A percentile compares a stretch with the other conserved stretches of the same genome.
These are phyloP conservation scores for Tineola bisselliella DNA, from an alignment of 2,888 invertebrate genomes.

Conservation along the genomic window DNA sequence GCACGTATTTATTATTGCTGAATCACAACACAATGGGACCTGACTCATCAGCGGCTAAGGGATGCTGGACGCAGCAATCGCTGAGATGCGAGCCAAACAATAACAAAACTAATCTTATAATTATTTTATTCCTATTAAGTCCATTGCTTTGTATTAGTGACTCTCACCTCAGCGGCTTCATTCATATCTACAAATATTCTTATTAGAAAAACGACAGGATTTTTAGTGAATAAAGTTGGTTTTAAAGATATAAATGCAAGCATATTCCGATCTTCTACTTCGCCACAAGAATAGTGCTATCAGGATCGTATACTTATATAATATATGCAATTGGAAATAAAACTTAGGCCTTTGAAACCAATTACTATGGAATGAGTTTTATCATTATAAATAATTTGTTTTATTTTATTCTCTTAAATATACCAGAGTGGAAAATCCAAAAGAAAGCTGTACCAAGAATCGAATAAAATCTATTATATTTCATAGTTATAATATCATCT, in stretches of 20 bases:
- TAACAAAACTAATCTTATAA: background rate
- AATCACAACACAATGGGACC: background rate
- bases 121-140: background rate
- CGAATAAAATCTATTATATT: no score
- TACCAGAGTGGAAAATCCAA: no score
- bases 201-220: background rate
- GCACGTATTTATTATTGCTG: background rate
- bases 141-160: background rate
- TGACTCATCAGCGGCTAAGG: background rate
- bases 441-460: no score
- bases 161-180: background rate
- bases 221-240: background rate
- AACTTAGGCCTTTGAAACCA: no score
- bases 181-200: background rate
- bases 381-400: no score
- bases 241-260: constrained; percentile 11
- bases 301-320: background rate
- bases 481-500: no score
- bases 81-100: background rate
- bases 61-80: background rate
- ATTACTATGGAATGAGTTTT: no score
- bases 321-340: no score
- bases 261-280: constrained; percentile 8
- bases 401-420: no score
- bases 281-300: background rate